phyloP scores from a whole-genome alignment of 2,888 invertebrate genomes.

The Cenopis cana region DNA sequence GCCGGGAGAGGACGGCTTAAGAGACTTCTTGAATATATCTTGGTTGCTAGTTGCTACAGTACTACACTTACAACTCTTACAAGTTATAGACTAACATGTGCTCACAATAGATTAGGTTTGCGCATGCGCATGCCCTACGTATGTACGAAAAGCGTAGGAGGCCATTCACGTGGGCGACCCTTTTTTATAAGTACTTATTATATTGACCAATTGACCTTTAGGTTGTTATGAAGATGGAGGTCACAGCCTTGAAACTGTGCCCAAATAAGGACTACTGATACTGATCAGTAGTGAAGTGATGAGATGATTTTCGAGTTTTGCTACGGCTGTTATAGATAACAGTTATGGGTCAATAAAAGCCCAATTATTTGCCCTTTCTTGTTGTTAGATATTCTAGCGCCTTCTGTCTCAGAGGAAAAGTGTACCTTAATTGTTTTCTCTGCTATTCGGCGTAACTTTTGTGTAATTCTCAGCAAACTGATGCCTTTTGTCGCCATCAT shows the following conservation, averaged over 20 bases:
- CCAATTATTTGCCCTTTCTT: not conserved
- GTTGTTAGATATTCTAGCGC: not conserved
- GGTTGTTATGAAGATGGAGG: not conserved
- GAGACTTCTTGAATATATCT: no score
- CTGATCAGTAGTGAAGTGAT: no score
- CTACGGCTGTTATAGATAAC: not conserved
- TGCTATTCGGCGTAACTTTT: no score
- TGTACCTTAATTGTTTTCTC: not conserved
- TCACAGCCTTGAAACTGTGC: constrained; percentile 12
- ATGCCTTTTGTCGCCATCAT: no score
- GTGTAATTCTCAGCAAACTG: no score
- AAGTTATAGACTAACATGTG: no score
- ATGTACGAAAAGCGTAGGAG: constrained; percentile 3
- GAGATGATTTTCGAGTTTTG: not conserved
- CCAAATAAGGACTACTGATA: not conserved
- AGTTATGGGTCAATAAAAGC: not conserved
- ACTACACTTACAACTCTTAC: no score
- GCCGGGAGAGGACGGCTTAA: no score
- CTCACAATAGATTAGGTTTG: no score
- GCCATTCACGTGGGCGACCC: constrained; percentile 13
- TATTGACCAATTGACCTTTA: constrained; percentile 29
- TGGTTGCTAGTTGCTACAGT: no score
- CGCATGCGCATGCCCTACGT: no score
- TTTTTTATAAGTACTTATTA: constrained; percentile 20
- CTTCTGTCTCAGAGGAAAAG: not conserved